Evolutionary conservation across 1,140 invertebrate genomes (phyloP).

Genomic region (Halictus rubicundus): DNA sequence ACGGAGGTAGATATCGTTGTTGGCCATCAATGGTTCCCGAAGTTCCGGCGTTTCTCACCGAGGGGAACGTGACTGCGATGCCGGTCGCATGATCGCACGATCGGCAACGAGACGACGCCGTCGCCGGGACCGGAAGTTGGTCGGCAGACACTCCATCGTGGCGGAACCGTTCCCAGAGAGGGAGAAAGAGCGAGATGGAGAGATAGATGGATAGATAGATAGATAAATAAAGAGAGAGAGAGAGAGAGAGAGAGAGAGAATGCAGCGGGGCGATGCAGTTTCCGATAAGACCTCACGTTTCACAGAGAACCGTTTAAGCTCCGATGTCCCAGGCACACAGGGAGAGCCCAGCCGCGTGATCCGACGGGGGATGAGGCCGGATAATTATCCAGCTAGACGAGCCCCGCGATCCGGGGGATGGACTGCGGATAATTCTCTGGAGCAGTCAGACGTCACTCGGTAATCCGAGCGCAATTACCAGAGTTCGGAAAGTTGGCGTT

Average conservation of each 20-base stretch:
- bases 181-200: no score
- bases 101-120: not conserved
- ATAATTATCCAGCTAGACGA: constrained; percentile 35
- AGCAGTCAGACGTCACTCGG: constrained; percentile 3
- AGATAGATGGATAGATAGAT: no score
- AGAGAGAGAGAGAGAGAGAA: no score
- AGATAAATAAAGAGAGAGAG: no score
- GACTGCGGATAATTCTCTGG: constrained; percentile 23
- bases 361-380: not conserved
- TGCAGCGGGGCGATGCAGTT: not conserved
- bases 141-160: no score
- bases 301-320: constrained; percentile 10
- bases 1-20: no score
- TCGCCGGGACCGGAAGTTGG: constrained; percentile 3
- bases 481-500: constrained; percentile 10
- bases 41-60: not conserved
- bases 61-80: not conserved
- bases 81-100: not conserved
- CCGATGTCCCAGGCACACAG: not conserved
- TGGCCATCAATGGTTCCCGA: not conserved
- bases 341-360: not conserved
- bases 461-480: constrained; percentile 15
- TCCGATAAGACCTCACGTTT: not conserved
- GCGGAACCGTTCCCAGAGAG: not conserved
- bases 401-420: not conserved